Evolutionary conservation across 2,797 vertebrate genomes (phyloP), one percentile per base, ranked within the genome.

Genomic region (Channallabes apus): DNA sequence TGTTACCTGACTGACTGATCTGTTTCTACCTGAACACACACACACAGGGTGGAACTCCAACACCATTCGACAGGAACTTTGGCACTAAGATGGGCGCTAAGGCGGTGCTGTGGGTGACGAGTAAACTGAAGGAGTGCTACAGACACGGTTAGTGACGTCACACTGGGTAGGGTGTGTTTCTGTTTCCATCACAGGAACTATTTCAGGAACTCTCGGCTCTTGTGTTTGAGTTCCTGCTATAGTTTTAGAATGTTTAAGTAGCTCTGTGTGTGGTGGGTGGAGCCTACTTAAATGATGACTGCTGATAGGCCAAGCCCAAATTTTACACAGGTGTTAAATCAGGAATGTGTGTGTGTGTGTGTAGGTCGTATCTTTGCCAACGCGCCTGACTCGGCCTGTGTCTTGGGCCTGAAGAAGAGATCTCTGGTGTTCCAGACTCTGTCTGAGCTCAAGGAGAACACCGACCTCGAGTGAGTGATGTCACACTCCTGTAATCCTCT

Each of bases 41-140:
- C 56, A 17, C 18, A 59, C 91, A 99, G 98, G 98, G 98, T 0
- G 98, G 98, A 46, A 95, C 96, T 76, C 98, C 97, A 7, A 97
- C 97, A 9, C 98, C 97, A 14, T 98, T 99, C 0, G 98, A 99
- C 92, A 96, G 98, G 85, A 99, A 97, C 90, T 99, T 99, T 58
- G 97, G 95, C 84, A 98, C 97, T 69, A 99, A 99, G 92, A 97
- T 99, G 97, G 98, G 97, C 0, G 94, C 96, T 77, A 99, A 99
- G 90, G 94, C 97, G 0, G 95, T 99, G 90, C 90, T 96, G 64
- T 99, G 97, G 98, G 93, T 99, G 91, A 96, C 95, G 0, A 95
- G 95, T 22, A 98, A 98, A 91, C 94, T 99, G 82, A 98, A 97
- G 92, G 95, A 98, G 27, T 97, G 96, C 88, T 96, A 96, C 84